Evolutionary conservation across 2,797 vertebrate species (phyloP).

Genomic region (Eremophila alpestris): DNA sequence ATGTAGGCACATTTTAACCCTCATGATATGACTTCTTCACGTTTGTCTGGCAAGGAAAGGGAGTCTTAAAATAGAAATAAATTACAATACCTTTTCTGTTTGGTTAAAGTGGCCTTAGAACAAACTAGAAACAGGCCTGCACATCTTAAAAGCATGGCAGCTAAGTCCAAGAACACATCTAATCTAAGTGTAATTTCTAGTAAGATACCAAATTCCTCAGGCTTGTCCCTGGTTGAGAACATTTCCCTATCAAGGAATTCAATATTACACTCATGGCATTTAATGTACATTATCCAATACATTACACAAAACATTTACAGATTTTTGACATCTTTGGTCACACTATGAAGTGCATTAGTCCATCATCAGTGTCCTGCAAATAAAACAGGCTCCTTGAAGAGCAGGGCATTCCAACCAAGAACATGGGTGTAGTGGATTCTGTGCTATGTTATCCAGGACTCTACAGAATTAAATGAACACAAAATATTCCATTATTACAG

Average conservation of each 20-base stretch:
- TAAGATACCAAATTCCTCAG: not conserved
- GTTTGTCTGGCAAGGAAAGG: not conserved
- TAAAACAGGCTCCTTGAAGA: not conserved
- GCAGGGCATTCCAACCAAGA: not conserved
- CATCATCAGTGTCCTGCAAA: not conserved
- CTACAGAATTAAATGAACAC: not conserved
- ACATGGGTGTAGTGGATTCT: not conserved
- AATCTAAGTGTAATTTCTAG: not conserved
- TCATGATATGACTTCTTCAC: not conserved
- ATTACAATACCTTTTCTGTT: conserved; percentile 2
- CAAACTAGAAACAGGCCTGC: conserved; percentile 21
- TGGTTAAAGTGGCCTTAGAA: conserved; percentile 1
- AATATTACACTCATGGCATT: not conserved
- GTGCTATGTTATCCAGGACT: not conserved
- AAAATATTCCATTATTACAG: not conserved
- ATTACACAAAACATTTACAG: not conserved
- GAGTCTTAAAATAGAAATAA: conserved; percentile 27
- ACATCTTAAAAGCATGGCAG: conserved; percentile 18
- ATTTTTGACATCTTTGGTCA: not conserved
- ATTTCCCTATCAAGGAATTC: not conserved
- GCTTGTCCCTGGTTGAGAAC: not conserved
- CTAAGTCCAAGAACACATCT: not conserved
- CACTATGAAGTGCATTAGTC: not conserved
- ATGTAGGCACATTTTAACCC: not conserved
- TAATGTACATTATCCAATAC: not conserved